Percentiles rank a stretch among this genome's conserved stretches.
Conservation (phyloP, 2,113 vertebrate species). For the Rhinoderma darwinii region DNA sequence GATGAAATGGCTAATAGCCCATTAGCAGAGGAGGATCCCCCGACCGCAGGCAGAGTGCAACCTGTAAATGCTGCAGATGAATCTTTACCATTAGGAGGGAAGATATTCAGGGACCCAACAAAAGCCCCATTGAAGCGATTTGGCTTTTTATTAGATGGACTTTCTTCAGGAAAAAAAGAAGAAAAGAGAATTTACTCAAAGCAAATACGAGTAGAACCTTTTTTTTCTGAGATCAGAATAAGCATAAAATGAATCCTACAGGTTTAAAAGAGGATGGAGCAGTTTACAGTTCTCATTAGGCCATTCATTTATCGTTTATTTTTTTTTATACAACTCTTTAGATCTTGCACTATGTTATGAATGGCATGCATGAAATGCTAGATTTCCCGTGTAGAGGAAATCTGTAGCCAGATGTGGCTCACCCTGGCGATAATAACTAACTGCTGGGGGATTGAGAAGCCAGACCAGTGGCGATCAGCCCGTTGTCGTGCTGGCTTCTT, state of each 20-base stretch:
- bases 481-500: no score
- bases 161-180: slow-evolving; percentile 63
- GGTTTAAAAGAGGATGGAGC: not conserved
- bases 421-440: no score
- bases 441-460: no score
- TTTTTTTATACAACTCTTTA: no score
- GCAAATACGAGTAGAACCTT: not conserved
- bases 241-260: not conserved
- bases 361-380: no score
- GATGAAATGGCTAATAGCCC: slow-evolving; percentile 54
- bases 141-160: slow-evolving; percentile 53
- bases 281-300: not conserved
- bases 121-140: slow-evolving; percentile 23
- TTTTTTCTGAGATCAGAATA: not conserved
- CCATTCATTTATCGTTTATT: no score
- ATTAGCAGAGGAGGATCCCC: not conserved
- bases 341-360: no score
- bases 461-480: no score
- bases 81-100: slow-evolving; percentile 48
- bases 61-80: slow-evolving; percentile 13
- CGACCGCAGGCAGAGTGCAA: slow-evolving; percentile 55
- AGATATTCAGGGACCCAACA: slow-evolving; percentile 58
- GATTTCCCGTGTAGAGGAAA: no score
- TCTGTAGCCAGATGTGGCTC: no score
- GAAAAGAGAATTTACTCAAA: not conserved